Base-by-base conservation (phyloP, 2,797 vertebrate species). In the Crypturellus tataupa region DNA sequence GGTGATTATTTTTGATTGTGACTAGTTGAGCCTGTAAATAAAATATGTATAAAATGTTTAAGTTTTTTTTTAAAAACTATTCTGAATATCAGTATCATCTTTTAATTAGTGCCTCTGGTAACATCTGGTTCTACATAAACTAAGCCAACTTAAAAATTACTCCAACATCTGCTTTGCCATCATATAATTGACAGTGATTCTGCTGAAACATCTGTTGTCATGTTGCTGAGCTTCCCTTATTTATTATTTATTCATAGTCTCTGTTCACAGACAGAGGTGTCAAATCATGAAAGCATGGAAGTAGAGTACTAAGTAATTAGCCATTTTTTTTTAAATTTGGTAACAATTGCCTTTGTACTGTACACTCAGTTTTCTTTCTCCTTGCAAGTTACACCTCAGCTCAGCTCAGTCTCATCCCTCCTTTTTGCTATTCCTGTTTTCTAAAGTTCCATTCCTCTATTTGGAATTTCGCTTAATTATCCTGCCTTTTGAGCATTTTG, bases 151-250 rank as follows among this genome's bases (percentile, higher is more conserved):
- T 69, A 67, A 89, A 91, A 94, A 73, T 68, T 71, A 7, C 29
- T 84, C 25, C 23, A 62, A 63, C 53, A 72, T 3, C 72, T 80
- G 24, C 42, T 64, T 87, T 77, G 53, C 75, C 31, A 21, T 64
- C 9, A 51, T 67, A 9, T 44, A 83, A 73, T 33, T 72, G 46
- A 77, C 47, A 78, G n/a, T 89, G 6, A 72, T 90, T 80, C 56
- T 76, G 42, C 59, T 78, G 46, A 89, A 80, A 79, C 46, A 80
- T 63, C 35, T 89, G 58, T 51, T 89, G 23, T 27, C 13, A 10
- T 60, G 39, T 89, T 55, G 9, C 11, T 69, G 75, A 65, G 15
- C 40, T 90, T 93, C 19, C 10, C 4, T 72, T 87, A 78, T 73
- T 8, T 78, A 79, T 91, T 70, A 59, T 86, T 89, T 85, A 75